Evolutionary conservation across 2,113 vertebrate species (phyloP).

Genomic region (Rhagologus leucostigma): DNA sequence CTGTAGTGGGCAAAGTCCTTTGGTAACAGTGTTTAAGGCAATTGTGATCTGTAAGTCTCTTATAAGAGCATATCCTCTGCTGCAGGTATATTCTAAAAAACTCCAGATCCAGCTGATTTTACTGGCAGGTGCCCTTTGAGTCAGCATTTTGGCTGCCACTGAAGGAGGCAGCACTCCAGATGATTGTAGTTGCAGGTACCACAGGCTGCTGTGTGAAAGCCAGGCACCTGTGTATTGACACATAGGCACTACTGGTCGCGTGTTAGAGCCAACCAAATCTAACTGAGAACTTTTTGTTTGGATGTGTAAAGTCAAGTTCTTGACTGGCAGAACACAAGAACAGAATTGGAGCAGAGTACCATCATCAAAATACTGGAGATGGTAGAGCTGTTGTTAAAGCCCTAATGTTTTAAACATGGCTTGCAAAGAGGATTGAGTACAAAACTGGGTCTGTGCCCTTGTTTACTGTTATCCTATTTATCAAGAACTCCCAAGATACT

Average conservation of each 20-base stretch:
- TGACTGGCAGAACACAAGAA: neutral
- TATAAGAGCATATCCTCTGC: neutral
- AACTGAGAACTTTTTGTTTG: neutral
- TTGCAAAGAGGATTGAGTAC: neutral
- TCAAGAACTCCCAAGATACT: neutral
- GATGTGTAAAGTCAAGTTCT: neutral
- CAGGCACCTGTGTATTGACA: neutral
- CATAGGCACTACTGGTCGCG: neutral
- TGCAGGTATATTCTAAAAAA: neutral
- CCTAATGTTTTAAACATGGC: neutral
- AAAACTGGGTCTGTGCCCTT: neutral
- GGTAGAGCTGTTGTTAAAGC: neutral
- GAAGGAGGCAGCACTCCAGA: neutral
- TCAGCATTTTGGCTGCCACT: neutral
- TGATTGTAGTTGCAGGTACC: accelerated
- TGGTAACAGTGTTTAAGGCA: neutral
- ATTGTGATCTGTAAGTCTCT: neutral
- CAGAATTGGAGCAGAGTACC: neutral
- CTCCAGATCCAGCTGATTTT: neutral
- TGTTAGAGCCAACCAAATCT: neutral
- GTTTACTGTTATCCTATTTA: neutral
- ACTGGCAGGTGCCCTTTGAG: neutral
- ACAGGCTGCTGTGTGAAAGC: neutral
- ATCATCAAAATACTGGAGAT: neutral
- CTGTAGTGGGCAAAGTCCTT: neutral